Conservation (phyloP, 2,797 vertebrate species). For the Vespertilio murinus region DNA sequence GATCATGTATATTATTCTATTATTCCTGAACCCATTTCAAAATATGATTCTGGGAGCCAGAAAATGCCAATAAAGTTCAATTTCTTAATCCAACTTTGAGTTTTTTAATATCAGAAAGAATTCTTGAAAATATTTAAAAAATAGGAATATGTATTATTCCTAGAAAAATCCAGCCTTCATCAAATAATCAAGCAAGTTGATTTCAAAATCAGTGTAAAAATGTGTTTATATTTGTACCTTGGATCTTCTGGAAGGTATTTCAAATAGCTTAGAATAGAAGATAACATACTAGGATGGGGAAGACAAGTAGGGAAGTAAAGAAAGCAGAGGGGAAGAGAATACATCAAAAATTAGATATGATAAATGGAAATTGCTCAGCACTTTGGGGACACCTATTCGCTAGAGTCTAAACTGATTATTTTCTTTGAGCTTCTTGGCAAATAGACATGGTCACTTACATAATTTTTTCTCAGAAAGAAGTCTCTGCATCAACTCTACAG, state of each 20-base stretch:
- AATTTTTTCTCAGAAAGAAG: constrained; percentile 11
- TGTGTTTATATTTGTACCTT: constrained; percentile 23
- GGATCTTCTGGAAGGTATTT: constrained; percentile 18
- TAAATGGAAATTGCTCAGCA: neutral
- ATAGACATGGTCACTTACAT: neutral
- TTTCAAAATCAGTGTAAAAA: constrained; percentile 46
- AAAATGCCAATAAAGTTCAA: constrained; percentile 5
- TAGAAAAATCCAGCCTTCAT: constrained; percentile 46
- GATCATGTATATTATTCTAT: neutral
- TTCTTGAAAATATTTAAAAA: constrained; percentile 48
- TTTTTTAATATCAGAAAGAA: constrained; percentile 36
- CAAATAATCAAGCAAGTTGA: constrained; percentile 44
- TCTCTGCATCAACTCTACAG: neutral
- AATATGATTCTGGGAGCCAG: neutral
- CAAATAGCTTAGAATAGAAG: constrained; percentile 14
- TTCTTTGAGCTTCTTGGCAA: neutral
- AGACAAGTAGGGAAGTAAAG: neutral
- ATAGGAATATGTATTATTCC: constrained; percentile 41
- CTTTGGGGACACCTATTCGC: neutral
- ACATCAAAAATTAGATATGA: neutral
- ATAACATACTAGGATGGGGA: neutral
- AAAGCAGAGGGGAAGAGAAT: neutral
- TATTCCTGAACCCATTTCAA: neutral
- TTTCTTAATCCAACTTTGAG: constrained; percentile 9
- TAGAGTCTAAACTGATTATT: neutral